Conservation (phyloP, 2,113 vertebrate species). For the Nesogale talazaci region DNA sequence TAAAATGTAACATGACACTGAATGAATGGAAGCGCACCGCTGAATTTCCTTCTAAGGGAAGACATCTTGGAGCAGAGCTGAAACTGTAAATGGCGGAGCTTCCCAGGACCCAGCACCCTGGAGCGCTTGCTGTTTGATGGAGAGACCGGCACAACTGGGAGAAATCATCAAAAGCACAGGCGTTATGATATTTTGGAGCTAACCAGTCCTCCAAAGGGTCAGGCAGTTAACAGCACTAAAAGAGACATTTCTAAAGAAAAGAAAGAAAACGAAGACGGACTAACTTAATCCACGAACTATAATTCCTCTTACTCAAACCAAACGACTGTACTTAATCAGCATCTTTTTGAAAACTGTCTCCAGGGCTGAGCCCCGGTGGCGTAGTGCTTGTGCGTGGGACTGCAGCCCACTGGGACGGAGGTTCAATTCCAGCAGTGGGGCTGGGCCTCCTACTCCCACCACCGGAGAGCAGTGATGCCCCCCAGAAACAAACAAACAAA, state of each 20-base stretch:
- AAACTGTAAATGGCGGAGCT: background rate
- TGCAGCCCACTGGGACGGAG: too few relatives aligned
- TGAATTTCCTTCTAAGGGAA: conserved; percentile 14
- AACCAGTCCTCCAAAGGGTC: conserved; percentile 4
- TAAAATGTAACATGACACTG: background rate
- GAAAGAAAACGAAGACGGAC: background rate
- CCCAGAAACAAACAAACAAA: too few relatives aligned
- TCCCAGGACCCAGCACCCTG: conserved; percentile 7
- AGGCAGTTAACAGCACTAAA: background rate
- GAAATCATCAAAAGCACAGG: conserved; percentile 41
- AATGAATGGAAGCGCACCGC: background rate
- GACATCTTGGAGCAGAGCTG: background rate
- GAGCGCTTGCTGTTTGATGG: background rate
- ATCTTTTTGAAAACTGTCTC: background rate
- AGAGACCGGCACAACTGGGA: conserved; percentile 9
- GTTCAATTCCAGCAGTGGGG: too few relatives aligned
- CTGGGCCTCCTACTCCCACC: too few relatives aligned
- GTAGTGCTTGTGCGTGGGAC: too few relatives aligned
- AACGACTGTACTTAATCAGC: background rate
- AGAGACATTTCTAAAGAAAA: conserved; percentile 10
- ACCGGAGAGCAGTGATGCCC: too few relatives aligned
- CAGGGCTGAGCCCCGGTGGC: too few relatives aligned
- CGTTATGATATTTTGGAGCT: background rate
- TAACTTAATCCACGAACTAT: background rate
- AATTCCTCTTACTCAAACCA: background rate